phyloP scores from a whole-genome alignment of 1,140 invertebrate genomes.

The Aphidius gifuensis region DNA sequence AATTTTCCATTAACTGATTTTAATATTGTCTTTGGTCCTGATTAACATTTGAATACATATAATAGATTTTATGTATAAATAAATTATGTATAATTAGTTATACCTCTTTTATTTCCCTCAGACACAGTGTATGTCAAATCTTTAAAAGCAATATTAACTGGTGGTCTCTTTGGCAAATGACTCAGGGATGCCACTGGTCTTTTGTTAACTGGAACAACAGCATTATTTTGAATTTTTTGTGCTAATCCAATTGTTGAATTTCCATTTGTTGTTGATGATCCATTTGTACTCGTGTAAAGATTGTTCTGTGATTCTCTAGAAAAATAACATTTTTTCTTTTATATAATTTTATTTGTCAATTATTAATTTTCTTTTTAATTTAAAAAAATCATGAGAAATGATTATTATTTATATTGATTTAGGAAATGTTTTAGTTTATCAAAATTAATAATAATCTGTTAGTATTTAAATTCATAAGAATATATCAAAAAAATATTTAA shows the following conservation, averaged over 20 bases:
- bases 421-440: too few species aligned
- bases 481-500: too few species aligned
- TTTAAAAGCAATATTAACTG: constrained; percentile 83
- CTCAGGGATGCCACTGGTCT: constrained; percentile 61
- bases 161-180: constrained; percentile 75
- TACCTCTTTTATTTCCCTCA: constrained; percentile 73
- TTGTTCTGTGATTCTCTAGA: constrained; percentile 67
- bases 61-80: too few species aligned
- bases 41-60: background rate
- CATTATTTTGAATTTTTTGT: constrained; percentile 67
- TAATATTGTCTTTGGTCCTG: constrained; percentile 73
- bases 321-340: constrained; percentile 2
- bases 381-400: too few species aligned
- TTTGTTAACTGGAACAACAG: constrained; percentile 48
- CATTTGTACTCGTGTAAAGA: constrained; percentile 63
- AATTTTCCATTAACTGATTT: constrained; percentile 84
- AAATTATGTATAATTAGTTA: constrained; percentile 25
- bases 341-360: too few species aligned
- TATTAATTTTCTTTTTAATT: too few species aligned
- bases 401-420: too few species aligned
- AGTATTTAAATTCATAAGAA: too few species aligned
- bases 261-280: constrained; percentile 48
- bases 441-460: too few species aligned
- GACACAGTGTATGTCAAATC: constrained; percentile 82
- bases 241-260: constrained; percentile 57